Evolutionary conservation across 2,113 vertebrate genomes (phyloP).

Genomic region (Lonchura striata): DNA sequence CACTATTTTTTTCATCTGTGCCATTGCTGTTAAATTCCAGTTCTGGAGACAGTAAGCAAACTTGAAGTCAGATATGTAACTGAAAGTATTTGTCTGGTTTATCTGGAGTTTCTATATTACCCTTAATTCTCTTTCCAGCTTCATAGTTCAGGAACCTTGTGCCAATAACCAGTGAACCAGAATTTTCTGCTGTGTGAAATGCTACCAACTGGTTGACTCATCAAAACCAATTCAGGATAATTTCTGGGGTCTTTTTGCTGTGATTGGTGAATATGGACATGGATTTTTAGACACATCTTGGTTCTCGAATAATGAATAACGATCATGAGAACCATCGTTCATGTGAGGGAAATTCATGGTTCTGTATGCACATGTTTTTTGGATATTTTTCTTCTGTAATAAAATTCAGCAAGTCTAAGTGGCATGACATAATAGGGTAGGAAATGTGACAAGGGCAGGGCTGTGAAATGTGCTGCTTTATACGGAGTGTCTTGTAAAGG

Average conservation of each 20-base stretch:
- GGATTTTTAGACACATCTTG: neutral
- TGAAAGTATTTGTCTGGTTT: neutral
- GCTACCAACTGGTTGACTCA: neutral
- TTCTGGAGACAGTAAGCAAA: neutral
- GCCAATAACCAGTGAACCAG: neutral
- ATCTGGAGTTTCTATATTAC: neutral
- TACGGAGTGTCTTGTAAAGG: neutral
- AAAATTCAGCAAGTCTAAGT: neutral
- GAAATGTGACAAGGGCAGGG: neutral
- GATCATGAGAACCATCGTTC: neutral
- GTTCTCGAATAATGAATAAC: neutral
- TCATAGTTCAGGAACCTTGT: neutral
- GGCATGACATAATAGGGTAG: neutral
- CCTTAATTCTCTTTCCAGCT: neutral
- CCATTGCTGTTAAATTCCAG: neutral
- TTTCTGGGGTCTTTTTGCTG: neutral
- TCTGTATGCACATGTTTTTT: neutral
- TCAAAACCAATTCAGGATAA: neutral
- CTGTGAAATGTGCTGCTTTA: neutral
- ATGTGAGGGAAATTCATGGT: neutral
- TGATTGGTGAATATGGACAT: neutral
- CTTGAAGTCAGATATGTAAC: neutral
- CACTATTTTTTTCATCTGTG: neutral
- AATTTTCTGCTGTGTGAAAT: neutral
- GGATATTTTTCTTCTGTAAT: neutral